Percentiles rank a stretch among this genome's conserved stretches.
Conservation (phyloP, 2,888 invertebrate species). For the Acronicta psi region DNA sequence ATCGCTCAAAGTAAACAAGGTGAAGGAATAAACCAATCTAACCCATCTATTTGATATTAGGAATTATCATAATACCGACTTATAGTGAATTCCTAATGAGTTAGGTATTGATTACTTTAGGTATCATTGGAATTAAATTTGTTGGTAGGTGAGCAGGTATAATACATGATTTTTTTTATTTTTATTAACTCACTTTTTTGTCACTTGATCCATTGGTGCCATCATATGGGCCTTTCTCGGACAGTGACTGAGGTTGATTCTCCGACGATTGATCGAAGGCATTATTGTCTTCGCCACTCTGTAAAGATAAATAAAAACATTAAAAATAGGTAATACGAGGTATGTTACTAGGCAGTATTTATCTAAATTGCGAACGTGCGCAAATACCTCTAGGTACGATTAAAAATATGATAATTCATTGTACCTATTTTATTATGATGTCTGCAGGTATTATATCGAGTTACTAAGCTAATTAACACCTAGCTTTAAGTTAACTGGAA, state of each 20-base stretch:
- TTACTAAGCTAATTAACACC: too few species aligned
- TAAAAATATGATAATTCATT: slow-evolving; percentile 8
- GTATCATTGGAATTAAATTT: background rate
- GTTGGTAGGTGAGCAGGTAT: too few species aligned
- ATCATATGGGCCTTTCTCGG: slow-evolving; percentile 44
- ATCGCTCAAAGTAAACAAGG: slow-evolving; percentile 30
- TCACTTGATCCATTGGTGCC: slow-evolving; percentile 28
- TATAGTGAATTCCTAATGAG: background rate
- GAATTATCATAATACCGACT: background rate
- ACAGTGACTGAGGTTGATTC: slow-evolving; percentile 4
- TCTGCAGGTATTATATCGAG: background rate
- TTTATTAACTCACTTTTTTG: slow-evolving; percentile 44
- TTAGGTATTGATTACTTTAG: background rate
- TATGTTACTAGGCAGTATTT: background rate
- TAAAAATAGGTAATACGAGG: background rate
- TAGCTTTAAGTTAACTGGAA: too few species aligned
- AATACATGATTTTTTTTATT: too few species aligned
- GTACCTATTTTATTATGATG: background rate
- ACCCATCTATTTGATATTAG: background rate
- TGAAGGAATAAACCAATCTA: slow-evolving; percentile 13
- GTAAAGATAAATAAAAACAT: slow-evolving; percentile 21
- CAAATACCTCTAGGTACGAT: slow-evolving; percentile 2
- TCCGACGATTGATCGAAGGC: slow-evolving; percentile 56
- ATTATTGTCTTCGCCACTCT: slow-evolving; percentile 49
- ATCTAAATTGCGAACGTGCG: slow-evolving; percentile 2